Evolutionary conservation across 2,113 vertebrate species (phyloP).

Genomic region (Podarcis raffonei): DNA sequence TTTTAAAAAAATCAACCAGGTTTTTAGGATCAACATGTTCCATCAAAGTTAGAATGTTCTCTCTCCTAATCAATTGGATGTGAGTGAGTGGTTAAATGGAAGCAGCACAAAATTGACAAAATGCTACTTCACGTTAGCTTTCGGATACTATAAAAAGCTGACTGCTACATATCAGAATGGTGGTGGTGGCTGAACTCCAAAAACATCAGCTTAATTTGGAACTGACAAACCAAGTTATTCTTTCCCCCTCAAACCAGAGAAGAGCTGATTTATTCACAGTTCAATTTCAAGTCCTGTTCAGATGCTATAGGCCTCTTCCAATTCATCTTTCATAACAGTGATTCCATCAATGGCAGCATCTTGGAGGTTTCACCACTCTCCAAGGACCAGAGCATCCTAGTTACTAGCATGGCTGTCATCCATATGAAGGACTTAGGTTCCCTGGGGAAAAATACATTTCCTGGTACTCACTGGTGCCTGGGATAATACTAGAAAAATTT

Average conservation of each 20-base stretch:
- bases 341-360: neutral
- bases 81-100: neutral
- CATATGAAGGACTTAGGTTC: neutral
- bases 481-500: neutral
- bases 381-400: neutral
- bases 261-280: neutral
- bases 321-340: neutral
- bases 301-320: neutral
- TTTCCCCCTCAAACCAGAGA: neutral
- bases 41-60: neutral
- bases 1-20: neutral
- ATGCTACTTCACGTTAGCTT: neutral
- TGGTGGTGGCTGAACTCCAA: neutral
- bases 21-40: neutral
- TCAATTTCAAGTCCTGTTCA: neutral
- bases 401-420: neutral
- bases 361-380: neutral
- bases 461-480: neutral
- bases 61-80: neutral
- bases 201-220: neutral
- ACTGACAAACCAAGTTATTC: neutral
- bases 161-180: neutral
- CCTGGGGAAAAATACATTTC: neutral
- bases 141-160: neutral
- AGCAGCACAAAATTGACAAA: neutral